A percentile compares a stretch with the other conserved stretches of the same genome.
These are phyloP conservation scores for Bufo gargarizans DNA, from an alignment of 2,113 vertebrate genomes.

Conservation along the genomic window DNA sequence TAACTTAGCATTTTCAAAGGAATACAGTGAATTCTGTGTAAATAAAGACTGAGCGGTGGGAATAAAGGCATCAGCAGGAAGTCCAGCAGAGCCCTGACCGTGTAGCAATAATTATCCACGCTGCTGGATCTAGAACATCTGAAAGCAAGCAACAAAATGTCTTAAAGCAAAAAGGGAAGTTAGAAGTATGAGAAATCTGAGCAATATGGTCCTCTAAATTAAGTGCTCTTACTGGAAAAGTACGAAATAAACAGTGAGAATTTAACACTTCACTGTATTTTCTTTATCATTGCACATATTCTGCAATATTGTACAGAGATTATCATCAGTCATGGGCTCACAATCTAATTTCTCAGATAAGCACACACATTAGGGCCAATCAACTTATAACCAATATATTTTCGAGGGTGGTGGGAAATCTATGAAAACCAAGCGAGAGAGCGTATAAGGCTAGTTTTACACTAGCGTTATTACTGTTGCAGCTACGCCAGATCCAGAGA, in stretches of 20 bases:
- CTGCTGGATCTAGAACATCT: constrained; percentile 54
- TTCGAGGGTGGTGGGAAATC: no score
- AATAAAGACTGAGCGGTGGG: constrained; percentile 48
- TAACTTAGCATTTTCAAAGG: constrained; percentile 52
- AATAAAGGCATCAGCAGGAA: constrained; percentile 47
- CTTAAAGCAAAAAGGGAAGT: constrained; percentile 30
- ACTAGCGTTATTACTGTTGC: no score
- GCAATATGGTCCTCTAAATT: constrained; percentile 3
- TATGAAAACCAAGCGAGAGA: no score
- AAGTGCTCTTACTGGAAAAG: neutral
- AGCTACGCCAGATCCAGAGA: no score
- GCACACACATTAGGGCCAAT: no score
- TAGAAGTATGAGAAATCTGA: constrained; percentile 28
- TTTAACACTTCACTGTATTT: neutral
- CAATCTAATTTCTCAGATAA: no score
- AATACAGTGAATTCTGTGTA: constrained; percentile 42
- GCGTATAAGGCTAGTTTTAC: no score
- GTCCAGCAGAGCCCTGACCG: constrained; percentile 35
- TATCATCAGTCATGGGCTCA: neutral
- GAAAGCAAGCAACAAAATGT: constrained; percentile 35
- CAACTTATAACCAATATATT: no score
- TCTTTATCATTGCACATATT: neutral
- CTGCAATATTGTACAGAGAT: neutral
- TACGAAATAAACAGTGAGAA: constrained; percentile 5
- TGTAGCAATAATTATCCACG: constrained; percentile 53